phyloP scores from a whole-genome alignment of 2,888 invertebrate species.

The Brenthis ino region DNA sequence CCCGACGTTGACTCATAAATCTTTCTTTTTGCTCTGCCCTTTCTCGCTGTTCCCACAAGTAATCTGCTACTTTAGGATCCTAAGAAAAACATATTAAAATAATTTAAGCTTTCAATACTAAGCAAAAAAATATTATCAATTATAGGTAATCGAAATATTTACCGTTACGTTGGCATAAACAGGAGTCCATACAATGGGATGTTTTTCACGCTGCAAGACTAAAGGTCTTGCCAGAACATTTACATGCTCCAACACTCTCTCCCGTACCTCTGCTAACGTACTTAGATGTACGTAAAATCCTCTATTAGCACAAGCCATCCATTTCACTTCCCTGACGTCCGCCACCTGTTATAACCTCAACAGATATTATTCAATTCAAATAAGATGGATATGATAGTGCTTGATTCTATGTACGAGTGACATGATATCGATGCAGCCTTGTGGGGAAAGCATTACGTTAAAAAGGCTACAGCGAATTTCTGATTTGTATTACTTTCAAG shows the following conservation, averaged over 20 bases:
- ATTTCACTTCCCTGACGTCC: constrained; percentile 95
- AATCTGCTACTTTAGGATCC: constrained; percentile 95
- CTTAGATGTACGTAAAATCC: constrained; percentile 98
- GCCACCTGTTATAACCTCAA: constrained; percentile 81
- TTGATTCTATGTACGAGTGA: constrained; percentile 27
- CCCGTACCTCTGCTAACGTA: constrained; percentile 97
- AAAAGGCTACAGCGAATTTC: constrained; percentile 24
- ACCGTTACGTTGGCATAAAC: constrained; percentile 96
- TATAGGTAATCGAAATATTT: constrained; percentile 49
- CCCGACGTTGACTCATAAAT: constrained; percentile 85
- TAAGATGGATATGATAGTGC: constrained; percentile 19
- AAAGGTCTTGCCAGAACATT: constrained; percentile 98
- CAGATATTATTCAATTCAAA: constrained; percentile 46
- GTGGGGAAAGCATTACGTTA: constrained; percentile 32
- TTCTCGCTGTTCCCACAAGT: constrained; percentile 93
- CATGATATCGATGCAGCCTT: constrained; percentile 41
- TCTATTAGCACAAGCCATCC: constrained; percentile 99
- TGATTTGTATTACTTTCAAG: constrained; percentile 4
- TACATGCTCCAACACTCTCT: constrained; percentile 97
- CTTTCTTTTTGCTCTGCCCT: constrained; percentile 90
- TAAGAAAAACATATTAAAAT: constrained; percentile 48
- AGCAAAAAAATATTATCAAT: not conserved
- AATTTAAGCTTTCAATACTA: not conserved
- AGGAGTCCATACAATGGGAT: constrained; percentile 98
- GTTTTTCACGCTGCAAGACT: constrained; percentile 91